phyloP scores from a whole-genome alignment of 2,888 invertebrate genomes.

The Noctua janthina region DNA sequence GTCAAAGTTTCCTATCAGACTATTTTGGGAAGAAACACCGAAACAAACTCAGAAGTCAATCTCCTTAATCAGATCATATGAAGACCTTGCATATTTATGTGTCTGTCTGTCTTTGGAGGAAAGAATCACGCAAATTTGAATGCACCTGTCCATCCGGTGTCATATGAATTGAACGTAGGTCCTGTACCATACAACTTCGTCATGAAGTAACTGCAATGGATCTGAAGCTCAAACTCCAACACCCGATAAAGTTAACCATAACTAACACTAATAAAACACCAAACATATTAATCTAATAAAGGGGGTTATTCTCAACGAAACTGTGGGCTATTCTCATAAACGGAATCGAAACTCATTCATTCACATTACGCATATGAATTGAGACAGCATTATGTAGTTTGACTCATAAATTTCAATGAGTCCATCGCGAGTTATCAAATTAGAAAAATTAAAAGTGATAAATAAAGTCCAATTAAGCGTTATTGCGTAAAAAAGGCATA shows the following conservation, averaged over 20 bases:
- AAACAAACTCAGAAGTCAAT: no score
- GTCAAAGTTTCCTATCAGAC: no score
- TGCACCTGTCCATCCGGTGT: no score
- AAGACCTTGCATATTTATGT: no score
- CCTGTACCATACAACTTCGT: background rate
- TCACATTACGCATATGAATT: constrained; percentile 85
- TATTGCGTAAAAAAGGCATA: constrained; percentile 91
- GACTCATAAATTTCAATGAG: constrained; percentile 88
- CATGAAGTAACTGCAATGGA: background rate
- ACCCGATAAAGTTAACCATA: constrained; percentile 43
- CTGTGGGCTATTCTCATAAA: constrained; percentile 69
- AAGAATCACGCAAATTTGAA: no score
- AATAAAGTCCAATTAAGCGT: constrained; percentile 89
- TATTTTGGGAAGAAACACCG: no score
- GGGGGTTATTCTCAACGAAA: constrained; percentile 53
- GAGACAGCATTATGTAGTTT: constrained; percentile 77
- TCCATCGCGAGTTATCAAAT: constrained; percentile 85
- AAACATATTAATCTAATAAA: constrained; percentile 65
- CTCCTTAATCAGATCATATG: no score
- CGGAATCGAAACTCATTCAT: constrained; percentile 84
- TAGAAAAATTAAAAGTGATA: constrained; percentile 90
- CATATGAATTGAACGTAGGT: no score
- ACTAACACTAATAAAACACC: constrained; percentile 61
- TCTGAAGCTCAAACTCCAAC: constrained; percentile 6
- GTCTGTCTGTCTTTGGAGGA: no score